These are phyloP conservation scores for Myocastor coypus DNA, from an alignment of 2,113 vertebrate genomes.

Conservation along the genomic window DNA sequence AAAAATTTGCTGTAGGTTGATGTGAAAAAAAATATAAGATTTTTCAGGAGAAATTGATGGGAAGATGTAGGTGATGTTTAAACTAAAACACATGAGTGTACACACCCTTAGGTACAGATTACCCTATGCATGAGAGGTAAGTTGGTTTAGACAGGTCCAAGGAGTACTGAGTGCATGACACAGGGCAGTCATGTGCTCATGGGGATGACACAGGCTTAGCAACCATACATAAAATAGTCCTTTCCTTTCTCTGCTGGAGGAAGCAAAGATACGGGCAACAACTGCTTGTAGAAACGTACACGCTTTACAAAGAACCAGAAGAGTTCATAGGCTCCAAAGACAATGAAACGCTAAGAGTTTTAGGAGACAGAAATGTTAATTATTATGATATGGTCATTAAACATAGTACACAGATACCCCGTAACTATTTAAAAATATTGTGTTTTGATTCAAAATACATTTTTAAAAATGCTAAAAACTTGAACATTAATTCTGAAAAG, in stretches of 20 bases:
- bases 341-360: background rate
- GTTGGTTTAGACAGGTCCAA: background rate
- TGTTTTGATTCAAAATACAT: too few relatives aligned
- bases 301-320: background rate
- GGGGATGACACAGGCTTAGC: background rate
- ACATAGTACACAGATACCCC: too few relatives aligned
- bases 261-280: background rate
- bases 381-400: too few relatives aligned
- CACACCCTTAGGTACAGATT: background rate
- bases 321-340: background rate
- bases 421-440: too few relatives aligned
- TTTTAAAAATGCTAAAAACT: too few relatives aligned
- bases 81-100: background rate
- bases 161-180: fast-evolving
- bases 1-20: background rate
- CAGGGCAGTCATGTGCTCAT: background rate
- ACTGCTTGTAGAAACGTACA: background rate
- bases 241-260: background rate
- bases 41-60: background rate
- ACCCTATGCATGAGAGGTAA: background rate
- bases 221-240: background rate
- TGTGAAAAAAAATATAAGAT: background rate
- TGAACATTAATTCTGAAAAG: too few relatives aligned
- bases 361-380: too few relatives aligned
- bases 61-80: background rate